These are phyloP conservation scores for Chloroclysta siterata DNA, from an alignment of 2,888 invertebrate genomes.

Conservation along the genomic window DNA sequence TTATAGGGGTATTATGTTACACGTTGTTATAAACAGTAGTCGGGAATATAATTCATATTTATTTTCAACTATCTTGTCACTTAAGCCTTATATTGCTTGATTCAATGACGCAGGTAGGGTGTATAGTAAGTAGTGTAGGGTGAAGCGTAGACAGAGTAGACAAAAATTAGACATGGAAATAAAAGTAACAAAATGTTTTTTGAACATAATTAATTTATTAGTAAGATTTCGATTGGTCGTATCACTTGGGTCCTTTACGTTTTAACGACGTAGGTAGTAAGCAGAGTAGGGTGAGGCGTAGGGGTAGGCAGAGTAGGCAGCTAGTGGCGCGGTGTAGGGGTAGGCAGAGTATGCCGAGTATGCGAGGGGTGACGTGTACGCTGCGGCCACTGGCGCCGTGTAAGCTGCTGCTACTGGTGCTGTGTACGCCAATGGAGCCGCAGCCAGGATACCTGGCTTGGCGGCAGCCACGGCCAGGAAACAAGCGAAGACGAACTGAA, in stretches of 20 bases:
- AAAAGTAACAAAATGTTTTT: no score
- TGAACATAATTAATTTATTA: no score
- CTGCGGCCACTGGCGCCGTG: constrained; percentile 54
- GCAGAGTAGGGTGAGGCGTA: constrained; percentile 57
- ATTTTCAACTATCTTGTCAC: no score
- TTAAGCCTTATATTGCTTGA: no score
- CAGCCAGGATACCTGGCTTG: constrained; percentile 62
- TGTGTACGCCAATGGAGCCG: constrained; percentile 54
- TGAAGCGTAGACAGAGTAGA: no score
- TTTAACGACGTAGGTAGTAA: constrained; percentile 53
- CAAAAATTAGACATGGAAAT: no score
- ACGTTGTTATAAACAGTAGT: no score
- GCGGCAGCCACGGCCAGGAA: constrained; percentile 70
- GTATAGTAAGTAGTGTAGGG: no score
- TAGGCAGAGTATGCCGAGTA: constrained; percentile 54
- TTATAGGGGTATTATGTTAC: no score
- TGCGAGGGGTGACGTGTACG: constrained; percentile 57
- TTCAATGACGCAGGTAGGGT: no score
- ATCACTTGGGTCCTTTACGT: constrained; percentile 12
- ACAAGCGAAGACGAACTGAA: constrained; percentile 69
- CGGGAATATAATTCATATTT: no score
- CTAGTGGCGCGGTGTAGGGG: constrained; percentile 53
- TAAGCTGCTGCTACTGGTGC: constrained; percentile 56
- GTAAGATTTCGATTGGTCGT: background rate
- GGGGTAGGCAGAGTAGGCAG: constrained; percentile 56